Evolutionary conservation across 2,113 vertebrate genomes (phyloP).

Genomic region (Pseudorhombus dupliciocellatus): DNA sequence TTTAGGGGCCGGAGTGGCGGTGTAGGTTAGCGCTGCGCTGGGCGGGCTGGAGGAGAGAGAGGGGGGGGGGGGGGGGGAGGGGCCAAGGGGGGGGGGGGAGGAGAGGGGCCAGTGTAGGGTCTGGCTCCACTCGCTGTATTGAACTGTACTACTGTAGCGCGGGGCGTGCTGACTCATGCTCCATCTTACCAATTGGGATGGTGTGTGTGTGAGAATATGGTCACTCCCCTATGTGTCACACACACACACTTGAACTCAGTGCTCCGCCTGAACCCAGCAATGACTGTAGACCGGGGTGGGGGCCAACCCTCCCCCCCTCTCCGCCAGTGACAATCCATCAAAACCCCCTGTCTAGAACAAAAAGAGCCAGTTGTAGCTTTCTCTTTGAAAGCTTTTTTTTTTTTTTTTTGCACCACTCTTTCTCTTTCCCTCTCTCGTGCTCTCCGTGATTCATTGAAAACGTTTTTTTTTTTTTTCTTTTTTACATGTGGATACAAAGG

Average conservation of each 20-base stretch:
- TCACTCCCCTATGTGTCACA: slow-evolving; percentile 80
- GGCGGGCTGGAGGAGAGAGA: slow-evolving; percentile 62
- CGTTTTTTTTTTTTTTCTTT: slow-evolving; percentile 29
- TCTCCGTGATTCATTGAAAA: slow-evolving; percentile 61
- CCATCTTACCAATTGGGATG: slow-evolving; percentile 77
- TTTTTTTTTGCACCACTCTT: slow-evolving; percentile 7
- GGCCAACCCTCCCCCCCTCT: slow-evolving; percentile 22
- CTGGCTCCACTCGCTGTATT: slow-evolving; percentile 71
- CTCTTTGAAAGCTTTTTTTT: slow-evolving; percentile 47
- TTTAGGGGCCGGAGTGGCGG: slow-evolving; percentile 67
- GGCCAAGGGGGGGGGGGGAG: slow-evolving; percentile 33
- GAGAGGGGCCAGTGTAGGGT: slow-evolving; percentile 73
- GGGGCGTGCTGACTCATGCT: slow-evolving; percentile 84
- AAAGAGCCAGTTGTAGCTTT: slow-evolving; percentile 78
- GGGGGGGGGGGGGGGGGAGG: slow-evolving; percentile 30
- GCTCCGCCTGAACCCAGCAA: slow-evolving; percentile 80
- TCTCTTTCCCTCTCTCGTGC: slow-evolving; percentile 21
- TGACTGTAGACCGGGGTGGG: slow-evolving; percentile 71
- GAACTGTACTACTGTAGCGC: slow-evolving; percentile 73
- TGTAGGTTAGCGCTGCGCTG: slow-evolving; percentile 52
- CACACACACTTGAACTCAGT: slow-evolving; percentile 74
- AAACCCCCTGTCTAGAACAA: slow-evolving; percentile 74
- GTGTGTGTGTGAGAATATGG: slow-evolving; percentile 68
- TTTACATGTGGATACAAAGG: slow-evolving; percentile 49
- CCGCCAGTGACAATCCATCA: slow-evolving; percentile 76